Evolutionary conservation across 2,888 invertebrate genomes (phyloP).

Genomic region (Corythucha ciliata): DNA sequence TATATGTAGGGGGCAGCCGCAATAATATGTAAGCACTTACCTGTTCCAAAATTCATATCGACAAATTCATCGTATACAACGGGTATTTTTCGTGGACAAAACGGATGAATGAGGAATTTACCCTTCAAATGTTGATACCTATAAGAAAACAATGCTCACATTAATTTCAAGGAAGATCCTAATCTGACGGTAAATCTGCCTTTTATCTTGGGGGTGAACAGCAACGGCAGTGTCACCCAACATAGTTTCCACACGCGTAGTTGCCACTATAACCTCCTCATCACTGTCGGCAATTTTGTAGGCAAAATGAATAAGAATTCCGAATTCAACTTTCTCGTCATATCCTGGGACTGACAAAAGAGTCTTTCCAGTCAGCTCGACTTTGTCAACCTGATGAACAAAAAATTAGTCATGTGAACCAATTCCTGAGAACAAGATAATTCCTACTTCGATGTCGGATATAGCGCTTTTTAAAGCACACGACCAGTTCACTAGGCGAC

Average conservation of each 20-base stretch:
- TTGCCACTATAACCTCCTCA: constrained; percentile 82
- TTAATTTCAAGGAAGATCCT: not conserved
- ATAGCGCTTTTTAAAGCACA: constrained; percentile 94
- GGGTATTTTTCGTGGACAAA: constrained; percentile 70
- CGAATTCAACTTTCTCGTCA: constrained; percentile 83
- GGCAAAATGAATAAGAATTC: constrained; percentile 83
- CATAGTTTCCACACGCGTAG: constrained; percentile 98
- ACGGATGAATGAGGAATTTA: constrained; percentile 77
- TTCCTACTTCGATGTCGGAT: constrained; percentile 84
- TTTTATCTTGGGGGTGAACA: constrained; percentile 81
- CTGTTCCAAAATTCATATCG: constrained; percentile 91
- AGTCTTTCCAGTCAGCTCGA: constrained; percentile 77
- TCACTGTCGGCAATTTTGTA: constrained; percentile 59
- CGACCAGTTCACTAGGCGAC: constrained; percentile 97
- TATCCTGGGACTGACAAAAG: constrained; percentile 84
- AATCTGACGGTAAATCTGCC: constrained; percentile 2
- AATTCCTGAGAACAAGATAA: not conserved
- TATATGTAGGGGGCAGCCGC: not conserved
- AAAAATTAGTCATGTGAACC: constrained; percentile 1
- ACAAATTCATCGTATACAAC: constrained; percentile 90
- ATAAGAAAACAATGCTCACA: constrained; percentile 26
- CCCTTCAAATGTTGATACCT: constrained; percentile 78
- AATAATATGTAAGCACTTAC: constrained; percentile 42
- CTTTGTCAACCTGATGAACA: constrained; percentile 67
- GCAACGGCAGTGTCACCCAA: constrained; percentile 94